Evolutionary conservation across 2,113 vertebrate species (phyloP).

Genomic region (Nothocercus julius): DNA sequence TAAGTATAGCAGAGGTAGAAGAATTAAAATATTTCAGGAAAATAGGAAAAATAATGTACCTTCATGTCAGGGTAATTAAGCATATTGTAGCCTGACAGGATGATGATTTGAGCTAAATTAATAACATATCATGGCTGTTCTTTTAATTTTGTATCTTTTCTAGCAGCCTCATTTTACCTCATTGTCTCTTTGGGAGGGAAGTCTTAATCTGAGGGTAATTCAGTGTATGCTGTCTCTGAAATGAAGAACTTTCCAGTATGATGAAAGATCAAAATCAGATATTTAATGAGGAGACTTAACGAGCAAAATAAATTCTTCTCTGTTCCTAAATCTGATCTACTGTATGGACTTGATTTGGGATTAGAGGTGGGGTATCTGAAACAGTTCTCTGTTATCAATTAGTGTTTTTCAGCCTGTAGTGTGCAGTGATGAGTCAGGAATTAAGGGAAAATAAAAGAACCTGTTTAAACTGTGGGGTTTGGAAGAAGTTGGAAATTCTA

Average conservation of each 20-base stretch:
- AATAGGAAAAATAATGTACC: neutral
- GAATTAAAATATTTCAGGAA: neutral
- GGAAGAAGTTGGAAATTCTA: neutral
- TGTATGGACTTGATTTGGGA: neutral
- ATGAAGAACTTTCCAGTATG: neutral
- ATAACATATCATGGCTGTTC: neutral
- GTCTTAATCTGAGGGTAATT: neutral
- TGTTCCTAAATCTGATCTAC: neutral
- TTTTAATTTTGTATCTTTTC: neutral
- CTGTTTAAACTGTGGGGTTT: neutral
- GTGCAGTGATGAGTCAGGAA: neutral
- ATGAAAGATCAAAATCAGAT: neutral
- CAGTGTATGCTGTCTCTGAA: neutral
- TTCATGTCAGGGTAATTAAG: conserved; percentile 10
- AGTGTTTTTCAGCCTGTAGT: neutral
- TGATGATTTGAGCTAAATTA: neutral
- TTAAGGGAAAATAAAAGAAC: neutral
- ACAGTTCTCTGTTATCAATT: neutral
- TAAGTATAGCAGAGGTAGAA: neutral
- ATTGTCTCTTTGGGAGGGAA: neutral
- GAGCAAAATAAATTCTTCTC: neutral
- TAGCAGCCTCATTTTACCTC: neutral
- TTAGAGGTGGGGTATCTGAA: neutral
- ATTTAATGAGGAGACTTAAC: neutral
- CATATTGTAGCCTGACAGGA: neutral